These are phyloP conservation scores for Heliconius aoede DNA, from an alignment of 2,888 invertebrate species.

Conservation along the genomic window DNA sequence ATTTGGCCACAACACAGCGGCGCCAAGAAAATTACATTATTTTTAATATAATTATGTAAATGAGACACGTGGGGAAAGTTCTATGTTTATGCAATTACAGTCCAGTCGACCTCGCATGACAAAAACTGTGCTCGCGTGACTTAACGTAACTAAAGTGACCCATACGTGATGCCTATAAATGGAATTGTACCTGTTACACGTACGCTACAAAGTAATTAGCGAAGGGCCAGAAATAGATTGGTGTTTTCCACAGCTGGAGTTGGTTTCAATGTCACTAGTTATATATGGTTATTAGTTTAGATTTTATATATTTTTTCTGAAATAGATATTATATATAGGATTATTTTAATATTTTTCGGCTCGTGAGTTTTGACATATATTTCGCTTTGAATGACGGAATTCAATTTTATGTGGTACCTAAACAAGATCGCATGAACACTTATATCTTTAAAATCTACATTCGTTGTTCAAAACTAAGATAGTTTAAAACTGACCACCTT, in stretches of 20 bases:
- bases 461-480: no score
- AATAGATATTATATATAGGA: no score
- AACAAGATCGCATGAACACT: no score
- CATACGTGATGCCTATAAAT: constrained; percentile 34
- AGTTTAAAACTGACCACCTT: no score
- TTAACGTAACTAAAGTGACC: constrained; percentile 35
- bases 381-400: no score
- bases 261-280: constrained; percentile 2
- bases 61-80: constrained; percentile 37
- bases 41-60: constrained; percentile 32
- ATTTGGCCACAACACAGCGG: neutral
- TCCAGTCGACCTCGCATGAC: constrained; percentile 43
- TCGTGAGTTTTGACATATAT: no score
- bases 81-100: constrained; percentile 43
- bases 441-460: no score
- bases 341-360: no score
- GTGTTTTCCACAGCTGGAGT: neutral
- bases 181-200: constrained; percentile 39
- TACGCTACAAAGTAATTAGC: constrained; percentile 22
- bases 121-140: constrained; percentile 43
- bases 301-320: no score
- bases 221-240: constrained; percentile 11
- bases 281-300: neutral
- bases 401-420: no score
- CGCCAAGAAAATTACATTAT: constrained; percentile 8